These are phyloP conservation scores for Sylvia atricapilla DNA, from an alignment of 2,113 vertebrate species.

Conservation along the genomic window DNA sequence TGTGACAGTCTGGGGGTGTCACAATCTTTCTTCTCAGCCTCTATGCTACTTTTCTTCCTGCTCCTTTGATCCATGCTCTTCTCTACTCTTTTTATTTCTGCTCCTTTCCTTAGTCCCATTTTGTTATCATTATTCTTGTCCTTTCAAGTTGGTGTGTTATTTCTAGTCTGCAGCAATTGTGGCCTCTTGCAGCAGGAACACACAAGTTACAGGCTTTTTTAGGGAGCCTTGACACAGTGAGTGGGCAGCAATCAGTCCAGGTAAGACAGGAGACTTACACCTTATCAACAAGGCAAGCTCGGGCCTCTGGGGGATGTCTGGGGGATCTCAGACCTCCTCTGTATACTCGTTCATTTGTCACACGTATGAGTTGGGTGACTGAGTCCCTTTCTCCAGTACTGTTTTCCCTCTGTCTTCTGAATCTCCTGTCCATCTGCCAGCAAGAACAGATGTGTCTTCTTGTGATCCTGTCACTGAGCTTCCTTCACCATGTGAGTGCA, in stretches of 20 bases:
- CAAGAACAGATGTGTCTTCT: not conserved
- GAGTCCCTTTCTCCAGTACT: not conserved
- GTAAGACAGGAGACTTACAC: not conserved
- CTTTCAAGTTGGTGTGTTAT: not conserved
- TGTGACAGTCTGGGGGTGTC: not conserved
- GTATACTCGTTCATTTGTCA: not conserved
- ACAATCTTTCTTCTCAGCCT: not conserved
- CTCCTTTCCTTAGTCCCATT: not conserved
- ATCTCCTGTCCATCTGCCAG: not conserved
- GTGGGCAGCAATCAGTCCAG: not conserved
- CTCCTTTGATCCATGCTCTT: not conserved
- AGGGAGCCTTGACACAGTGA: not conserved
- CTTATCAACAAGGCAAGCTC: not conserved
- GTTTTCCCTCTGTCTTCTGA: not conserved
- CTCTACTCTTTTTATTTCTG: not conserved
- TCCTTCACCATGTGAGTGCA: not conserved
- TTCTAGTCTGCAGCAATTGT: not conserved
- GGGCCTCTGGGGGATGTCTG: not conserved
- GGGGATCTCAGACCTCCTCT: not conserved
- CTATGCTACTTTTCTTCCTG: not conserved
- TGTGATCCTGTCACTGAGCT: not conserved
- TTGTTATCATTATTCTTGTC: not conserved
- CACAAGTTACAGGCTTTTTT: not conserved
- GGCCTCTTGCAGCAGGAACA: not conserved
- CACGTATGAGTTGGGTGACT: not conserved